Evolutionary conservation across 2,797 vertebrate species (phyloP).

Genomic region (Arnoldichthys spilopterus): DNA sequence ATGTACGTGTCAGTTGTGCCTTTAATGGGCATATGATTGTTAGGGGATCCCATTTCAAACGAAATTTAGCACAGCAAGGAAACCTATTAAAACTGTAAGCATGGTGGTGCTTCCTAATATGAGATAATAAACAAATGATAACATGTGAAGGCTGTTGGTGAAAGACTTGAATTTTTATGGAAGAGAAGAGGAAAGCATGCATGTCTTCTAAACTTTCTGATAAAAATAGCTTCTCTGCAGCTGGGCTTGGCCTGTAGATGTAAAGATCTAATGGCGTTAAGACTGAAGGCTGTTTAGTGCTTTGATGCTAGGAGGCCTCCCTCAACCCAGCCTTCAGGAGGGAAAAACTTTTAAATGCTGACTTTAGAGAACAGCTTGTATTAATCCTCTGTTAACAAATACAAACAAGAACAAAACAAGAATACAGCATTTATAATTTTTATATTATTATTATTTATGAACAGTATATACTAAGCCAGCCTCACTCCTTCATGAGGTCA

Average conservation of each 20-base stretch:
- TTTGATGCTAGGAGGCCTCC: too few species aligned
- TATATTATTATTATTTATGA: too few species aligned
- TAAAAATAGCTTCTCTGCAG: background rate
- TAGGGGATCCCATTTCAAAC: slow-evolving; percentile 75
- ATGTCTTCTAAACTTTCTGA: background rate
- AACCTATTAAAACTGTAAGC: slow-evolving; percentile 55
- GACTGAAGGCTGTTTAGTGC: too few species aligned
- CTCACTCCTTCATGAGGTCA: too few species aligned
- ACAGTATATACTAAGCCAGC: too few species aligned
- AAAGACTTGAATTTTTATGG: slow-evolving; percentile 35
- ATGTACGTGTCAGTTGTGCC: slow-evolving; percentile 69
- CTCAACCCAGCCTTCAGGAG: too few species aligned
- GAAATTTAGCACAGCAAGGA: slow-evolving; percentile 80
- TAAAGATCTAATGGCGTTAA: too few species aligned
- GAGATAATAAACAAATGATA: slow-evolving; percentile 53
- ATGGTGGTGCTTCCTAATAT: slow-evolving; percentile 56
- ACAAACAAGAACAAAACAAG: too few species aligned
- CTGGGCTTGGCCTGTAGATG: background rate
- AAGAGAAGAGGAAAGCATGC: background rate
- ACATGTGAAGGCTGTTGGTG: slow-evolving; percentile 25
- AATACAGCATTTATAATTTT: too few species aligned
- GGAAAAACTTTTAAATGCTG: too few species aligned
- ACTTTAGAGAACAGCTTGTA: too few species aligned
- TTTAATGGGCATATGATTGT: slow-evolving; percentile 75
- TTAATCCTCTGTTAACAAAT: too few species aligned